Percentiles rank a stretch among this genome's conserved stretches.
phyloP scores from a whole-genome alignment of 2,888 invertebrate species.

The Pterostichus madidus region DNA sequence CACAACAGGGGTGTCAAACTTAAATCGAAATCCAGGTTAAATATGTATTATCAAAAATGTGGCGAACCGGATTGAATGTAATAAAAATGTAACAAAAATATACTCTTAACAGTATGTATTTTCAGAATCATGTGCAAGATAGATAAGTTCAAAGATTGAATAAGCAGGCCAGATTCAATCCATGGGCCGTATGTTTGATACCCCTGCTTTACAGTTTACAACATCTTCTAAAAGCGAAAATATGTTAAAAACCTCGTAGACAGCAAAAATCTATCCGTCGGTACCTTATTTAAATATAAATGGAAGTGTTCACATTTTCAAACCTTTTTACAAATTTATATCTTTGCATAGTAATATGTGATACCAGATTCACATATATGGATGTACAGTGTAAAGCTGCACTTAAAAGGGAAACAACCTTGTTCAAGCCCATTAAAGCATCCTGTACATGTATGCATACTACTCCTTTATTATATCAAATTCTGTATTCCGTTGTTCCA shows the following conservation, averaged over 20 bases:
- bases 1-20: background rate
- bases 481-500: background rate
- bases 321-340: constrained; percentile 21
- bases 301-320: constrained; percentile 2
- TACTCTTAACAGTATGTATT: too few relatives aligned
- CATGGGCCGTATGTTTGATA: too few relatives aligned
- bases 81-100: too few relatives aligned
- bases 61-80: too few relatives aligned
- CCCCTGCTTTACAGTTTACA: too few relatives aligned
- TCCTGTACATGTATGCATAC: too few relatives aligned
- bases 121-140: too few relatives aligned
- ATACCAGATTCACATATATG: constrained; percentile 12
- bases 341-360: constrained; percentile 39
- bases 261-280: background rate
- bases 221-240: constrained; percentile 23
- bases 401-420: background rate
- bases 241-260: constrained; percentile 23
- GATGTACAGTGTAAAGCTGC: background rate
- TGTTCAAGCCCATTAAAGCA: constrained; percentile 26
- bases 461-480: constrained; percentile 24
- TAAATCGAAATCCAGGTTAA: too few relatives aligned
- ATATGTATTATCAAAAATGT: too few relatives aligned
- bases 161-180: too few relatives aligned
- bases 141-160: too few relatives aligned
- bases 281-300: constrained; percentile 50